Percentiles rank a stretch among this genome's conserved stretches.
These are phyloP conservation scores for Solenopsis fugax DNA, from an alignment of 1,140 invertebrate genomes.

Conservation along the genomic window DNA sequence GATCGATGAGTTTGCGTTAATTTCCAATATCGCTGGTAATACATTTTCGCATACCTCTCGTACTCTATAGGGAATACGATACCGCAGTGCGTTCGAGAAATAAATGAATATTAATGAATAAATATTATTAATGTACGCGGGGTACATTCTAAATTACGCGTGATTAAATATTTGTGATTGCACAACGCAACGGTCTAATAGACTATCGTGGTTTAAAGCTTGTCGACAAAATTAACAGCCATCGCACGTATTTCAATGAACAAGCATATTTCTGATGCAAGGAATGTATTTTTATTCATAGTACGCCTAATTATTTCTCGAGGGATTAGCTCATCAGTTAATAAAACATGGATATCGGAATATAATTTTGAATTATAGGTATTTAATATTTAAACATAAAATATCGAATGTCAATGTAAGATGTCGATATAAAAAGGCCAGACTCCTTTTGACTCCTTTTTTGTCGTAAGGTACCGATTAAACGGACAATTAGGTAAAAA, in stretches of 20 bases:
- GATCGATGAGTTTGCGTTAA: conserved; percentile 17
- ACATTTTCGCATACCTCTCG: conserved; percentile 24
- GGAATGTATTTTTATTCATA: conserved; percentile 2
- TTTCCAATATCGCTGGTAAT: conserved; percentile 33
- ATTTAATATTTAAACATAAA: neutral
- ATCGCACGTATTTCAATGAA: neutral
- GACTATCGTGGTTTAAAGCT: conserved; percentile 20
- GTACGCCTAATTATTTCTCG: conserved; percentile 11
- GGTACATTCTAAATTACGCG: conserved; percentile 1
- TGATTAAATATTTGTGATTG: conserved; percentile 50
- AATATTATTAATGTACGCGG: conserved; percentile 24
- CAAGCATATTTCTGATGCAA: neutral
- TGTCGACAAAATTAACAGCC: conserved; percentile 23
- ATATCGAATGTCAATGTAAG: neutral
- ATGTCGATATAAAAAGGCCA: neutral
- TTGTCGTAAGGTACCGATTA: conserved; percentile 38
- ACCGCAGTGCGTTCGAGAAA: neutral
- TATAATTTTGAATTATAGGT: neutral
- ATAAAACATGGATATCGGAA: neutral
- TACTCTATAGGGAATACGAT: conserved; percentile 3
- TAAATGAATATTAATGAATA: conserved; percentile 36
- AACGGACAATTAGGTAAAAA: conserved; percentile 59
- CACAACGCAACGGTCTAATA: conserved; percentile 27
- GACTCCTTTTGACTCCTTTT: neutral
- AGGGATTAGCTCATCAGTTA: neutral